phyloP scores from a whole-genome alignment of 2,113 vertebrate genomes.

The Bucco capensis region DNA sequence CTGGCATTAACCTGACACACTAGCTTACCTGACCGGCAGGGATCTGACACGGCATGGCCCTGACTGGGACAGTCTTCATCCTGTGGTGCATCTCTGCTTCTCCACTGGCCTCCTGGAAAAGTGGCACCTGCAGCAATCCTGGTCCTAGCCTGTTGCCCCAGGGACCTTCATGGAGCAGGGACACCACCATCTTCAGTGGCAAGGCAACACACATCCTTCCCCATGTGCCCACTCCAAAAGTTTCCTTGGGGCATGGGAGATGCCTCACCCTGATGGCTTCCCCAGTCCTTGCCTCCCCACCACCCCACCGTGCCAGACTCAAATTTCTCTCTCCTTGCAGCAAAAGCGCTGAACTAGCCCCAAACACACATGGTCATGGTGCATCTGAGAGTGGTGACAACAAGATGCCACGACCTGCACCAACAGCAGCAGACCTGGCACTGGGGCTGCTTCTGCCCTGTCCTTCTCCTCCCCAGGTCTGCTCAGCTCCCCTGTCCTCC shows the following conservation, averaged over 20 bases:
- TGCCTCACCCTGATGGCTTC: neutral
- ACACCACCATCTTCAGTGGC: neutral
- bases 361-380: neutral
- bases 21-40: neutral
- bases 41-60: neutral
- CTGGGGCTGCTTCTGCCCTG: neutral
- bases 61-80: neutral
- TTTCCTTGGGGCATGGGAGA: neutral
- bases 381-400: neutral
- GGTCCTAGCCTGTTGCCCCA: accelerated
- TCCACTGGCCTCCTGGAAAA: neutral
- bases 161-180: accelerated
- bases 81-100: neutral
- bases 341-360: neutral
- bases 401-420: neutral
- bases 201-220: accelerated
- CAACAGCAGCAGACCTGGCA: neutral
- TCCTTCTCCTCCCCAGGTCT: neutral
- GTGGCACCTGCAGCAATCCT: accelerated
- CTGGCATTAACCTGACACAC: accelerated
- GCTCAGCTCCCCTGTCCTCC: neutral
- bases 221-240: accelerated
- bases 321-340: neutral
- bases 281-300: accelerated
- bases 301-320: accelerated